Evolutionary conservation across 2,797 vertebrate genomes (phyloP).

Genomic region (Acrossocheilus fasciatus): DNA sequence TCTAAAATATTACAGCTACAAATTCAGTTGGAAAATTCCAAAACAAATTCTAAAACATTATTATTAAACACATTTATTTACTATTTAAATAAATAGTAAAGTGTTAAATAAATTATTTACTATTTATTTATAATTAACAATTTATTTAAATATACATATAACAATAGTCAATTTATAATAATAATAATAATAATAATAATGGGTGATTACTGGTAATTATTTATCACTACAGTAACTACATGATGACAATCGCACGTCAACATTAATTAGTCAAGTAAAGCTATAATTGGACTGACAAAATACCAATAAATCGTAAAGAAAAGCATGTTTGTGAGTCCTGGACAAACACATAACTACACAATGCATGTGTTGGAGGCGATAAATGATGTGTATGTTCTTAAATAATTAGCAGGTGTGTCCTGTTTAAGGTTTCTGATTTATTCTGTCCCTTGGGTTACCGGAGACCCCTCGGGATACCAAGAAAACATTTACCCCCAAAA

Average conservation of each 20-base stretch:
- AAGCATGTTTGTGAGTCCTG: slow-evolving; percentile 15
- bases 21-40: background rate
- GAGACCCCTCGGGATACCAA: slow-evolving; percentile 71
- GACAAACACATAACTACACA: slow-evolving; percentile 1
- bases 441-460: slow-evolving; percentile 68
- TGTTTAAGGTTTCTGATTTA: slow-evolving; percentile 78
- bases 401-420: slow-evolving; percentile 68
- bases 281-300: slow-evolving; percentile 9
- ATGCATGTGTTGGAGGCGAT: slow-evolving; percentile 47
- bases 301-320: slow-evolving; percentile 16
- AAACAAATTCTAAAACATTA: background rate
- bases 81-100: background rate
- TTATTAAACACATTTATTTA: background rate
- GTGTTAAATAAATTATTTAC: background rate
- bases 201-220: background rate
- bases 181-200: background rate
- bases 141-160: background rate
- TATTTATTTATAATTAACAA: background rate
- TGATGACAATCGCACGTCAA: slow-evolving; percentile 13
- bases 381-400: slow-evolving; percentile 66
- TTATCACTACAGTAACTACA: slow-evolving; percentile 16
- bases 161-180: too few relatives aligned
- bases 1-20: background rate
- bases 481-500: slow-evolving; percentile 81
- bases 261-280: slow-evolving; percentile 5